Conservation (phyloP, 2,113 vertebrate genomes). For the Dendrocopos noguchii region DNA sequence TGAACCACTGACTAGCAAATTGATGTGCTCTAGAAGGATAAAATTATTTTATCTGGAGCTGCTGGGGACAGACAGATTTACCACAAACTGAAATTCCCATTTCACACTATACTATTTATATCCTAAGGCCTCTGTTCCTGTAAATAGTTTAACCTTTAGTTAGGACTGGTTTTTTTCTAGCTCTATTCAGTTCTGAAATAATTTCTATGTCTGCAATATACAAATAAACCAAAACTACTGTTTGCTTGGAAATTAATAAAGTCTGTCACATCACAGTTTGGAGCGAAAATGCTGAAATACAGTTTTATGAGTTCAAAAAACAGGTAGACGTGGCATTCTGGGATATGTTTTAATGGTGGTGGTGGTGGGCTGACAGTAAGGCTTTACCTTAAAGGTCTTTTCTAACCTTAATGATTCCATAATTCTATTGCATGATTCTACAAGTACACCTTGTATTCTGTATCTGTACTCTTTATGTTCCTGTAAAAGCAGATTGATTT, state of each 20-base stretch:
- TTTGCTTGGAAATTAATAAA: background rate
- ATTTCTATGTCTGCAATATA: conserved; percentile 23
- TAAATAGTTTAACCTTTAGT: conserved; percentile 74
- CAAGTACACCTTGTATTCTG: background rate
- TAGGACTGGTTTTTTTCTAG: conserved; percentile 52
- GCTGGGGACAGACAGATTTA: conserved; percentile 79
- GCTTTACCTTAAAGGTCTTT: no score
- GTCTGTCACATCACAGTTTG: background rate
- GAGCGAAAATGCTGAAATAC: background rate
- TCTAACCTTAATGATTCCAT: no score
- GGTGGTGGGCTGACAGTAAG: no score
- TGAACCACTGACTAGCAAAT: conserved; percentile 80
- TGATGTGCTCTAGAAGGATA: conserved; percentile 78
- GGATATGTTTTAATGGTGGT: no score
- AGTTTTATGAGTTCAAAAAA: background rate
- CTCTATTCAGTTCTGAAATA: conserved; percentile 35
- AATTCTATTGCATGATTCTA: no score
- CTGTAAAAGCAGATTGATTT: background rate
- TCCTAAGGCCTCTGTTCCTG: conserved; percentile 62
- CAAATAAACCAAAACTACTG: conserved; percentile 13
- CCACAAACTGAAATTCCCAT: conserved; percentile 78
- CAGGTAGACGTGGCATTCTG: no score
- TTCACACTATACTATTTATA: conserved; percentile 80
- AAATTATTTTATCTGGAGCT: conserved; percentile 82
- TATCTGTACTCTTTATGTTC: background rate